Evolutionary conservation across 2,888 invertebrate species (phyloP), one percentile per base, ranked within the genome.

Genomic region (Dorcus hopei): DNA sequence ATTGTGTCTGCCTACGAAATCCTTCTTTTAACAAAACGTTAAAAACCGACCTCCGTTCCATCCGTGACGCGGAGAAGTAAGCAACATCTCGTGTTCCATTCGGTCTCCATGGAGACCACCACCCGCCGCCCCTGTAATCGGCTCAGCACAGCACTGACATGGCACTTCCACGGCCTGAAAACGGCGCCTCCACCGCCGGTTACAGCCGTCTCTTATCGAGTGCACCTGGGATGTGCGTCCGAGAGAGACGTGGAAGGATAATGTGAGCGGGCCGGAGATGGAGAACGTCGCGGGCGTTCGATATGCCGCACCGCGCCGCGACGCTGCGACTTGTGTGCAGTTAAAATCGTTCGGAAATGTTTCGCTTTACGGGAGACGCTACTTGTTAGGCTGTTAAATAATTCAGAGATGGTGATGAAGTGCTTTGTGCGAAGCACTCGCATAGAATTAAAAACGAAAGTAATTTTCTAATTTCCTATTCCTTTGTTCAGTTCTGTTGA

Each of bases 71-170:
- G 45, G 14, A 45, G 45, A 45, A 45, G 23, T 45, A 45, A 45
- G 45, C 45, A 45, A 45, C 45, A 45, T 45, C 45, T 45, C 45
- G 45, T 45, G 19, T 23, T 54, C 58, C 61, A 55, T 61, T 61
- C 55, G 59, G 65, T 65, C 59, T 49, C 59, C 63, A 64, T 67
- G 63, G 64, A 61, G 57, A 67, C 65, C 53, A 48, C 65, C 64
- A 60, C 67, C 67, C 61, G 57, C 67, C 66, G 64, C 66, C 66
- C 66, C 57, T 58, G 57, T 66, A 66, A 66, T 66, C 66, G 66
- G 66, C 65, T 66, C 65, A 66, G 58, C 58, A 43, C 48, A 59
- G 63, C 60, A 65, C 65, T 65, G 65, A 65, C 65, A 64, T 65
- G 61, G 65, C 65, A 64, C 65, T 65, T 65, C 53, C 54, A 54